These are phyloP conservation scores for Avahi laniger DNA, from an alignment of 2,797 vertebrate genomes.

Conservation along the genomic window DNA sequence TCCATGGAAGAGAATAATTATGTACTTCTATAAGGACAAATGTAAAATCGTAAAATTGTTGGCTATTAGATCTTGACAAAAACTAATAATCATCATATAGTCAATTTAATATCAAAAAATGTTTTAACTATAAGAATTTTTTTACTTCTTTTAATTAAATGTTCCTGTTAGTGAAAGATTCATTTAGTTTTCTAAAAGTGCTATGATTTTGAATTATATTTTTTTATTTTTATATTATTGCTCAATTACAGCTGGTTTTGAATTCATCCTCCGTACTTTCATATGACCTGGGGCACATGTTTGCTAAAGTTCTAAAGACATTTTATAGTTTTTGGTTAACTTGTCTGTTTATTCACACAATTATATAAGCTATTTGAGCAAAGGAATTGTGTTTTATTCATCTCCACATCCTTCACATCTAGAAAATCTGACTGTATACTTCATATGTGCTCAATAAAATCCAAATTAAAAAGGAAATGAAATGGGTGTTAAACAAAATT, in stretches of 20 bases:
- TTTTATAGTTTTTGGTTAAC: not conserved
- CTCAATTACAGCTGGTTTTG: not conserved
- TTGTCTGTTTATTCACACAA: not conserved
- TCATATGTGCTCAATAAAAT: not conserved
- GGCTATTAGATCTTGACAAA: not conserved
- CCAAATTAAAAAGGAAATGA: not conserved
- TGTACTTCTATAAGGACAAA: not conserved
- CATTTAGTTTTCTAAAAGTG: not conserved
- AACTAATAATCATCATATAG: not conserved
- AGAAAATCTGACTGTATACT: not conserved
- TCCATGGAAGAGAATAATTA: not conserved
- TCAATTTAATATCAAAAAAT: not conserved
- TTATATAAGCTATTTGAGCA: not conserved
- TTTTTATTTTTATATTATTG: slow-evolving; percentile 11
- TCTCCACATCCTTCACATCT: not conserved
- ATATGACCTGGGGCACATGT: not conserved
- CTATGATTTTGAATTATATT: not conserved
- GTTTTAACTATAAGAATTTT: not conserved
- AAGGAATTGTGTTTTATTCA: not conserved
- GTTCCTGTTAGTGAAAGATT: not conserved
- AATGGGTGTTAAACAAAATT: not conserved
- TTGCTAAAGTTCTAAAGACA: not conserved
- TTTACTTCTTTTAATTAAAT: not conserved
- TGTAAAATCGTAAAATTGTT: not conserved
- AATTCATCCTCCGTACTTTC: not conserved